Base-by-base conservation (phyloP, 2,797 vertebrate species). In the Mastacembelus armatus region DNA sequence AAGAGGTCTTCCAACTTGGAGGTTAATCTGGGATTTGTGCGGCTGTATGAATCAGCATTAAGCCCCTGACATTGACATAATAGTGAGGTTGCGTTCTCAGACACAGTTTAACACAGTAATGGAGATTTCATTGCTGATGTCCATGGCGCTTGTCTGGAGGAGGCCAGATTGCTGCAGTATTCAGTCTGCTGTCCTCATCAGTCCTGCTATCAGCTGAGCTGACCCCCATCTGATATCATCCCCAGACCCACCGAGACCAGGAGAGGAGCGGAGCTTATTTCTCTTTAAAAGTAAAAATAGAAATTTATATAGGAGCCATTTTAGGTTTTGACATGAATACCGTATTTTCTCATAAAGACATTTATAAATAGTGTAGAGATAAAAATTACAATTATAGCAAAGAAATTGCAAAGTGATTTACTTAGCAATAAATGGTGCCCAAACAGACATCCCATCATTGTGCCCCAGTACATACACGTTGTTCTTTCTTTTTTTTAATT, bases 121-220 rank as follows among this genome's bases (percentile, higher is more conserved):
- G 88, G 88, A 92, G 91, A 93, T 92, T 84, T 89, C 74, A 87
- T 85, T 88, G 90, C 84, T 81, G 87, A 93, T 93, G 89, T 83
- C 85, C 84, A 74, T 56, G 69, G 80, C 78, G 76, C 61, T 66
- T 7, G 77, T 88, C 86, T 90, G 71, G 61, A 80, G 57, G 74
- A 83, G 77, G 55, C 74, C 75, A 71, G 78, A 86, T 76, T 79
- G 81, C 81, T 69, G 68, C 71, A 43, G 65, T 45, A 15, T 72
- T 76, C 68, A 67, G 80, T 72, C 78, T 77, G 72, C 79, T 84
- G 70, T 83, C 73, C 78, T 85, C 90, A 90, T 92, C 88, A 78
- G 71, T 73, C 71, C 55, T 75, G 70, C 77, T 85, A 85, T 89
- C 74, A 70, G 73, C n/a, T 77, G 67, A 67, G 60, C 47, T 71